Conservation (phyloP, 23 tunicate species). For the Ascidia mentula region DNA sequence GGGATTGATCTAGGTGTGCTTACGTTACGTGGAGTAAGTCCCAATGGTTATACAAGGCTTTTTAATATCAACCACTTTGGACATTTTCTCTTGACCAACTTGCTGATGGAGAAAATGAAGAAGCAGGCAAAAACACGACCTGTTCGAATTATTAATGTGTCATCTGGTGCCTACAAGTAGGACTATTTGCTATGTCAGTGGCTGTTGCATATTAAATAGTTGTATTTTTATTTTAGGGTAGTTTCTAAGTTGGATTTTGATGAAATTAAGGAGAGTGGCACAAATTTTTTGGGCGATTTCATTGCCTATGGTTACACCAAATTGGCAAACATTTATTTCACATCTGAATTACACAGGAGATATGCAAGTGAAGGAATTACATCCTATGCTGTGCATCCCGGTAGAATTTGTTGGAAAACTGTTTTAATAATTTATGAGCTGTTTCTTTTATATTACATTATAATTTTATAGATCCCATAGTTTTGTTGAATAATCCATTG, state of each 20-base stretch:
- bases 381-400: slow-evolving; percentile 21
- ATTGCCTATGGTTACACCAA: slow-evolving; percentile 17
- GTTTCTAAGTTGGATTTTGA: not conserved
- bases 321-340: slow-evolving; percentile 30
- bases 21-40: slow-evolving; percentile 8
- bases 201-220: too few relatives aligned
- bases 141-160: slow-evolving; percentile 29
- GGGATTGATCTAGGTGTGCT: slow-evolving; percentile 17
- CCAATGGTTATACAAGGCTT: slow-evolving; percentile 24
- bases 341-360: slow-evolving; percentile 15
- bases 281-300: not conserved
- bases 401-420: too few relatives aligned
- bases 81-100: slow-evolving; percentile 48
- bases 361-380: slow-evolving; percentile 3
- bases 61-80: slow-evolving; percentile 58
- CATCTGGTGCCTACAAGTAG: slow-evolving; percentile 29
- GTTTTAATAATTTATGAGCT: too few relatives aligned
- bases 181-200: not conserved
- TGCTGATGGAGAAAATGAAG: slow-evolving; percentile 44
- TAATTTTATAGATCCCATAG: too few relatives aligned
- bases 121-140: slow-evolving; percentile 20
- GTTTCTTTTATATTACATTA: too few relatives aligned
- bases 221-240: not conserved
- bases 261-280: not conserved
- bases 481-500: too few relatives aligned